Base-by-base conservation (phyloP, 2,113 vertebrate genomes). In the Cyprinodon tularosa region DNA sequence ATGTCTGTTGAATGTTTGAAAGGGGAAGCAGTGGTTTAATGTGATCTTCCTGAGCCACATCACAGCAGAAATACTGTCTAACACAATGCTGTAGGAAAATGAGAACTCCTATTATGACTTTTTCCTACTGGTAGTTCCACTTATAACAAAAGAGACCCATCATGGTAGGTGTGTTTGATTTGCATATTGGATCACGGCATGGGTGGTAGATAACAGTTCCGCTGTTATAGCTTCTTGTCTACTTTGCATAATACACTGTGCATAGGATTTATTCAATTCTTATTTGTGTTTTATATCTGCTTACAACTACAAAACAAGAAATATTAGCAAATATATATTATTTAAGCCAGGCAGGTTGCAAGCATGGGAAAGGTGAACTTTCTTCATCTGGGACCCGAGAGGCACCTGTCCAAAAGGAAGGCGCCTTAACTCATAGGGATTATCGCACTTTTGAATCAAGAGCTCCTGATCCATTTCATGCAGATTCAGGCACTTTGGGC, bases 361-460 rank as follows among this genome's bases (percentile, higher is more conserved):
- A 5, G 72, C 76, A 68, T 86, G 87, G 86, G 86, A 81, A 64
- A 85, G 84, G 68, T 78, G 78, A 60, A 0, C 14, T 73, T 78
- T 66, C 67, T 72, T 78, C 70, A 13, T 50, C 1, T 1, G 17
- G 64, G 69, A 81, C 77, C 86, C 37, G 78, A 82, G 85, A 70
- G 72, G 82, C 85, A 81, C 72, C 78, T 66, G 86, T 83, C 78
- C 71, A 74, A 73, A 84, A 83, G 69, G 67, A 77, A 69, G 65
- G 71, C 38, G 9, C 62, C 39, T 13, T 13, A 68, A 83, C 84
- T 82, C 47, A 3, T 3, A 62, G 67, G 82, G 88, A 89, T 90
- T 92, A 89, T 70, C 17, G 17, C 38, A 63, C 48, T 78, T 86
- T 84, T 82, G 84, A 90, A 72, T 83, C 69, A 45, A 77, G 74